Percentiles rank a stretch among this genome's conserved stretches.
Conservation (phyloP, 2,797 vertebrate genomes). For the Pangasius larnaudii region DNA sequence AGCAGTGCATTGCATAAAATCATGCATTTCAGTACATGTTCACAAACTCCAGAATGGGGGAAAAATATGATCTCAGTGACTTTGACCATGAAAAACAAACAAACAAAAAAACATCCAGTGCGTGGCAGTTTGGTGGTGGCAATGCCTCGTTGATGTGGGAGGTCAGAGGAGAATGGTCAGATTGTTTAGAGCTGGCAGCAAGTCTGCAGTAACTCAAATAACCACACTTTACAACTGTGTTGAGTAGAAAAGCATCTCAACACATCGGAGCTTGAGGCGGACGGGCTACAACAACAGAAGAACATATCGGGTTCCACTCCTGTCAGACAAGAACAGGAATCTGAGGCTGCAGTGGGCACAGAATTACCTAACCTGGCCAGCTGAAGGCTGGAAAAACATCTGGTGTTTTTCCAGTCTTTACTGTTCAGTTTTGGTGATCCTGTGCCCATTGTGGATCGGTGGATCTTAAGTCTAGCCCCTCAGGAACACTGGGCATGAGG, state of each 20-base stretch:
- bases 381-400: neutral
- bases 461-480: neutral
- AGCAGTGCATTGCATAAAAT: neutral
- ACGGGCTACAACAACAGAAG: neutral
- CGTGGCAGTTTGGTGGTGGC: neutral
- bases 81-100: too few species aligned
- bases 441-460: neutral
- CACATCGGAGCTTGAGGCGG: neutral
- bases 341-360: neutral
- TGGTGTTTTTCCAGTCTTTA: neutral
- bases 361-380: neutral
- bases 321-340: neutral
- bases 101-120: too few species aligned
- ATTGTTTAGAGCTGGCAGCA: neutral
- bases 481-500: neutral
- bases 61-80: neutral
- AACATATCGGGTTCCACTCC: neutral
- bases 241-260: neutral
- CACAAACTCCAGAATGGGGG: neutral
- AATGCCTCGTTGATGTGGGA: too few species aligned
- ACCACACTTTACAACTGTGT: neutral
- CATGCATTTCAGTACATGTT: neutral
- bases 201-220: neutral
- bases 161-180: neutral
- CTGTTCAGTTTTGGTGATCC: neutral